Conservation (phyloP, 30 jellyfish, hydroid and myxozoan species). For the Sanderia malayensis region DNA sequence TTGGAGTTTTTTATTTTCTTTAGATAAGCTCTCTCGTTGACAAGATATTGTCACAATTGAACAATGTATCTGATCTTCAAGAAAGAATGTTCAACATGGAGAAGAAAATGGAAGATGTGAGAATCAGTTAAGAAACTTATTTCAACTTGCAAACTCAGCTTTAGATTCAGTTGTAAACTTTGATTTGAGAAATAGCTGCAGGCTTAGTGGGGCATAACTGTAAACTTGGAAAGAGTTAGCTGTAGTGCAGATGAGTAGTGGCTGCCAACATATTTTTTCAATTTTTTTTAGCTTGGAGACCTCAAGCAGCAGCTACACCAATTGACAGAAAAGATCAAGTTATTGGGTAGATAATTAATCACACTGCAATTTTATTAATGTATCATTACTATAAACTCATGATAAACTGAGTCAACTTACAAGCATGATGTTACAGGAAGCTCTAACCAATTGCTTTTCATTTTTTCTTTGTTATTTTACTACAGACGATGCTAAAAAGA, state of each 20-base stretch:
- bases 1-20: neutral
- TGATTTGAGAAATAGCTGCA: no score
- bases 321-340: conserved; percentile 36
- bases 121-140: neutral
- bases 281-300: conserved; percentile 26
- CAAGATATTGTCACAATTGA: conserved; percentile 35
- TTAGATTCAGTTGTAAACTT: no score
- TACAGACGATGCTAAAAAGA: conserved; percentile 26
- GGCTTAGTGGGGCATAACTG: neutral
- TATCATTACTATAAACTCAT: neutral
- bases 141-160: no score
- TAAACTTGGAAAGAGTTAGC: neutral
- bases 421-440: neutral
- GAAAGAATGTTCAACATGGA: conserved; percentile 46
- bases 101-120: conserved; percentile 48
- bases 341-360: conserved; percentile 25
- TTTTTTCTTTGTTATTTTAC: neutral
- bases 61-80: conserved; percentile 50
- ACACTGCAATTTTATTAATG: neutral
- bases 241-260: no score
- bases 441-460: neutral
- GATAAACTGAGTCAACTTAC: neutral
- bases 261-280: no score
- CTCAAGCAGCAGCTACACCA: conserved; percentile 32
- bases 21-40: conserved; percentile 60